phyloP scores from a whole-genome alignment of 1,140 invertebrate genomes.

The Dendrolimus punctatus region DNA sequence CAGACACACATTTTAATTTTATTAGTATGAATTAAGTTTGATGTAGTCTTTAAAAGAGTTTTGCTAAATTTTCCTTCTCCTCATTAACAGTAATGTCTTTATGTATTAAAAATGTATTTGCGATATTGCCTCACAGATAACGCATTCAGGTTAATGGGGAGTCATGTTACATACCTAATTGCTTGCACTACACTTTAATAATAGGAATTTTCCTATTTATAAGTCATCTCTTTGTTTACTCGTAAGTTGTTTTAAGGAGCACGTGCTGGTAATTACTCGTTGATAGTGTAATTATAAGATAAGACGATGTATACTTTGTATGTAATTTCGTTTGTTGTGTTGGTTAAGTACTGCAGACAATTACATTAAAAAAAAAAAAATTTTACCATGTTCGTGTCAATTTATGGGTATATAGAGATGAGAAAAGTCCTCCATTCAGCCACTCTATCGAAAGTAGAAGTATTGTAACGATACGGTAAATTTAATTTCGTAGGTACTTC shows the following conservation, averaged over 20 bases:
- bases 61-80: conserved; percentile 62
- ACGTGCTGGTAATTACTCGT: conserved; percentile 12
- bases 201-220: conserved; percentile 65
- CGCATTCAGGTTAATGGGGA: conserved; percentile 49
- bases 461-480: too few relatives aligned
- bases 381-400: too few relatives aligned
- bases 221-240: conserved; percentile 18
- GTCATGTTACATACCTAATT: conserved; percentile 33
- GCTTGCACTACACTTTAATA: conserved; percentile 38
- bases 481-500: too few relatives aligned
- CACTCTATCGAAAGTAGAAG: too few relatives aligned
- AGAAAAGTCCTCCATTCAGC: too few relatives aligned
- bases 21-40: too few relatives aligned
- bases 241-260: conserved; percentile 9
- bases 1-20: too few relatives aligned
- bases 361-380: too few relatives aligned
- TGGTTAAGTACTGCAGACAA: too few relatives aligned
- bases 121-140: conserved; percentile 40
- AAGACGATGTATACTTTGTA: background rate
- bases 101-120: conserved; percentile 57
- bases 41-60: conserved; percentile 22
- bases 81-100: conserved; percentile 39
- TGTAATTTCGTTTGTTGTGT: too few relatives aligned
- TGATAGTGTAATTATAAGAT: conserved; percentile 4
- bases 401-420: too few relatives aligned